Percentiles rank a stretch among this genome's conserved stretches.
These are phyloP conservation scores for Boloria euphrosyne DNA, from an alignment of 2,888 invertebrate genomes.

Conservation along the genomic window DNA sequence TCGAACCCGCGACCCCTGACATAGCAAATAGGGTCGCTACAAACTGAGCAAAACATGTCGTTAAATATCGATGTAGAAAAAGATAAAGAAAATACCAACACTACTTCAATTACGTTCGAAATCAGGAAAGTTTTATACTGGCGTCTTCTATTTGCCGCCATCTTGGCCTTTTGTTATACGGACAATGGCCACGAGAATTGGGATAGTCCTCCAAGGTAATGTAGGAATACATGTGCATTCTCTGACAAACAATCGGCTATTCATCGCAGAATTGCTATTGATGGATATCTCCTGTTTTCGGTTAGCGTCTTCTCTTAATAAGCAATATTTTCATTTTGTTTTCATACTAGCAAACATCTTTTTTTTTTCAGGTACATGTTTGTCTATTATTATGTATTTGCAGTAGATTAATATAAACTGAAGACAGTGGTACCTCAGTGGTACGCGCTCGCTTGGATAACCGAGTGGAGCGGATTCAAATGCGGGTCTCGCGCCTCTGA, in stretches of 20 bases:
- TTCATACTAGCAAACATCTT: no score
- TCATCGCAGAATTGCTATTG: conserved; percentile 48
- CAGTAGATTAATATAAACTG: no score
- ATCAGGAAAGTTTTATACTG: conserved; percentile 26
- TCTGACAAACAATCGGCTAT: conserved; percentile 57
- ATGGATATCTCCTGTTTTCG: conserved; percentile 13
- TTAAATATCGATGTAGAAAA: no score
- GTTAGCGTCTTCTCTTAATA: background rate
- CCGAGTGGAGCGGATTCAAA: no score
- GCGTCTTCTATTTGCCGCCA: conserved; percentile 36
- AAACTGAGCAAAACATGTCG: no score
- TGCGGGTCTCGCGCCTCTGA: no score
- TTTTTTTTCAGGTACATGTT: no score
- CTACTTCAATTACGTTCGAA: conserved; percentile 19
- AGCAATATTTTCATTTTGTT: background rate
- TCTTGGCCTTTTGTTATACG: conserved; percentile 60
- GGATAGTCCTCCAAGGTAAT: conserved; percentile 54
- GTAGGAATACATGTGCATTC: conserved; percentile 60
- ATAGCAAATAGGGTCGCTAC: no score
- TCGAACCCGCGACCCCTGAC: no score
- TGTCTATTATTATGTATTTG: no score
- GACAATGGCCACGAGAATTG: conserved; percentile 69
- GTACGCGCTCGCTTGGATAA: no score
- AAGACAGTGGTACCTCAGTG: no score
- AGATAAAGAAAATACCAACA: background rate